Base-by-base conservation (phyloP, 92 coral and sea anemone genomes). In the Epizoanthus scotinus region DNA sequence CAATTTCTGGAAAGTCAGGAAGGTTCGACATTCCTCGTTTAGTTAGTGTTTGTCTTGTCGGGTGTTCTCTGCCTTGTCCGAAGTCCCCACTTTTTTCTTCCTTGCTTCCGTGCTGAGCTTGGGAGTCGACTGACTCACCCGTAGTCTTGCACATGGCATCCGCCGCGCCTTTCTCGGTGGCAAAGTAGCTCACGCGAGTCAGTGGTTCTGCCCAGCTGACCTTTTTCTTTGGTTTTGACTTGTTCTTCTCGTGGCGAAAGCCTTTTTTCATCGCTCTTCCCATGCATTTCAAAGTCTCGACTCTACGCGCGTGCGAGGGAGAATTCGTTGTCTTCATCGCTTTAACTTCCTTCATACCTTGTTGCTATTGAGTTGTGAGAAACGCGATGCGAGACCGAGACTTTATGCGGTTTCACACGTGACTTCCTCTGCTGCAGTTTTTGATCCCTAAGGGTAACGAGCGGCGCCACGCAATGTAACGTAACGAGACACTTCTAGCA, bases 151-250 rank as follows among this genome's bases (percentile, higher is more conserved):
- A 15, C 68, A 40, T 75, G 9, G 13, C 68, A 21, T 15, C 27
- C n/a, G 21, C 22, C 1, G 36, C 6, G 8, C 24, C 29, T 6
- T 29, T 59, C 29, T 75, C 81, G 0, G 21, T 31, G 22, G 67
- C 5, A 38, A 75, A 75, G 59, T 40, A 75, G 40, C 63, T 75
- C 22, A 75, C 81, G 68, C 31, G 21, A 24, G 81, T 22, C 5
- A 75, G 56, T 12, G 81, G 81, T n/a, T 75, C 68, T 34, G 81
- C 81, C 81, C 81, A 75, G 29, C 67, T 38, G 59, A 75, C 29
- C 1, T 59, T 21, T 26, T 59, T 75, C 68, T 38, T 36, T 12
- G 29, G 36, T 27, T 75, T 59, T 8, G 68, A 21, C 14, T 75
- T 58, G 38, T 21, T 59, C 18, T 75, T 59, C 0, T 75, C 38